Evolutionary conservation across 2,888 invertebrate species (phyloP).

Genomic region (Catocala sponsa): DNA sequence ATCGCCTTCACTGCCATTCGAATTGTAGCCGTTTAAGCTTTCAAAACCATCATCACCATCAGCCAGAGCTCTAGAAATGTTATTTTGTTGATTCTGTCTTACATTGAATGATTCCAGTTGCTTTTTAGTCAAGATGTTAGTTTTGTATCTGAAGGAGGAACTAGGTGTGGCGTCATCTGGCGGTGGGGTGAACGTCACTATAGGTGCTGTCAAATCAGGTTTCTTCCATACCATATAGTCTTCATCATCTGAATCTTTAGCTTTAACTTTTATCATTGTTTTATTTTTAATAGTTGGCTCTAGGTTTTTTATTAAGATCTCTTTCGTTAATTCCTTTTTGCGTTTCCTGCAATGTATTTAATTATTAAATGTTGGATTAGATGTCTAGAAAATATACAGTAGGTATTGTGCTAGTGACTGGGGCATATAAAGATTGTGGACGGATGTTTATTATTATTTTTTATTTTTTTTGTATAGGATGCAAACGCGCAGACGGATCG

Average conservation of each 20-base stretch:
- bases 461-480: no score
- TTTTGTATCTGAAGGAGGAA: constrained; percentile 70
- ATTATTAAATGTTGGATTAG: no score
- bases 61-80: constrained; percentile 68
- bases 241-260: constrained; percentile 84
- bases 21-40: constrained; percentile 94
- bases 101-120: constrained; percentile 81
- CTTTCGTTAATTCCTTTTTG: constrained; percentile 77
- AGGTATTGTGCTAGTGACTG: no score
- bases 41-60: constrained; percentile 95
- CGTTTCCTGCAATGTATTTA: constrained; percentile 71
- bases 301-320: constrained; percentile 68
- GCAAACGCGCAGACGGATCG: no score
- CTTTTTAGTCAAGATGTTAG: constrained; percentile 79
- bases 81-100: constrained; percentile 57
- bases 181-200: constrained; percentile 82
- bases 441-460: no score
- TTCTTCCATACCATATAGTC: constrained; percentile 85
- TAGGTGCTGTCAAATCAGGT: constrained; percentile 73
- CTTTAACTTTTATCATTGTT: constrained; percentile 70
- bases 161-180: constrained; percentile 71
- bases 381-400: no score
- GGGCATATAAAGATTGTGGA: no score
- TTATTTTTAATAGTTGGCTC: constrained; percentile 70
- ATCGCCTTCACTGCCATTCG: constrained; percentile 89